Conservation (phyloP, 1,140 invertebrate species). For the Micrasema minimum region DNA sequence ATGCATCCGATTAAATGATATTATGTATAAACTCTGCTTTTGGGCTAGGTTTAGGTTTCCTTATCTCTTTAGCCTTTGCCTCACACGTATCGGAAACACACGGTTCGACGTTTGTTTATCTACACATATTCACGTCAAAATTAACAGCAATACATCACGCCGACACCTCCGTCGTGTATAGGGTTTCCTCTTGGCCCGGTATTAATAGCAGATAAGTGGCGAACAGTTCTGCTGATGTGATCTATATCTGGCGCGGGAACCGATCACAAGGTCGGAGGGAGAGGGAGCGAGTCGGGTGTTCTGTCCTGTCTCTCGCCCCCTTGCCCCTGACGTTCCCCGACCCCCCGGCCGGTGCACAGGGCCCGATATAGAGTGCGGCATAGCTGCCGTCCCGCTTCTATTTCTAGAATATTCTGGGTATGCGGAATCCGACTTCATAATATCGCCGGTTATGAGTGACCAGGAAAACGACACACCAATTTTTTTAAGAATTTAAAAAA, state of each 20-base stretch:
- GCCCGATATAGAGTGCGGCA: conserved; percentile 47
- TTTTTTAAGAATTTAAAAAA: too few species aligned
- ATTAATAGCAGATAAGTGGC: conserved; percentile 21
- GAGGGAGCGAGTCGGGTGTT: conserved; percentile 28
- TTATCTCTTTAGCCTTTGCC: not conserved
- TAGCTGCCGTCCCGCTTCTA: conserved; percentile 38
- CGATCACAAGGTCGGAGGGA: conserved; percentile 46
- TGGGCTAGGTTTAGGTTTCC: conserved; percentile 12
- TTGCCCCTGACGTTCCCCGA: not conserved
- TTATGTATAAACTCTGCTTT: too few species aligned
- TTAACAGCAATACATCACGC: conserved; percentile 25
- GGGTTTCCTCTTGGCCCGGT: conserved; percentile 27
- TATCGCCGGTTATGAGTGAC: conserved; percentile 16
- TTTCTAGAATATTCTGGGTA: conserved; percentile 41
- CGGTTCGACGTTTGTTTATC: conserved; percentile 35
- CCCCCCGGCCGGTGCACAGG: conserved; percentile 3
- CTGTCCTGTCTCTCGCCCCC: conserved; percentile 21
- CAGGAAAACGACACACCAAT: conserved; percentile 8
- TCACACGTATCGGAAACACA: conserved; percentile 17
- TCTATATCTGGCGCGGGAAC: conserved; percentile 37
- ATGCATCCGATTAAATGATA: too few species aligned
- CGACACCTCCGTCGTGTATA: conserved; percentile 28
- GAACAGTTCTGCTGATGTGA: conserved; percentile 12
- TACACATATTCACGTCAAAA: conserved; percentile 27
- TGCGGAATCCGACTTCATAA: conserved; percentile 31